These are phyloP conservation scores for Pristionchus maxplancki DNA, from an alignment of 2,888 invertebrate species.

Conservation along the genomic window DNA sequence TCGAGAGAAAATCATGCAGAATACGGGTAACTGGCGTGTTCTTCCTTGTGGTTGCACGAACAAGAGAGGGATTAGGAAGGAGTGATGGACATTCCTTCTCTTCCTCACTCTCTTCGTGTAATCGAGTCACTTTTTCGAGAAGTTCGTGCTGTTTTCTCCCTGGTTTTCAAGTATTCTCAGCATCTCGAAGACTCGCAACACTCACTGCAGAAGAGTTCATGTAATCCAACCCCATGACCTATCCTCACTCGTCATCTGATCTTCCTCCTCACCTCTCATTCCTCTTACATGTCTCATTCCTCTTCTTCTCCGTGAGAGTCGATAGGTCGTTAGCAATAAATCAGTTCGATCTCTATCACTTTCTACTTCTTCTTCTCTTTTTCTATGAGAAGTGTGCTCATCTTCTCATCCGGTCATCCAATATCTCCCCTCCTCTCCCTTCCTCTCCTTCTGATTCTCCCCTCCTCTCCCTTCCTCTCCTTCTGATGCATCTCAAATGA, in stretches of 20 bases:
- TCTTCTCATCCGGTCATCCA: not conserved
- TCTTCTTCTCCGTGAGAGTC: not conserved
- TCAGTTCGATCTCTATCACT: constrained; percentile 15
- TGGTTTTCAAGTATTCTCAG: not conserved
- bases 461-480: constrained; percentile 1
- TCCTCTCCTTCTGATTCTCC: too few relatives aligned
- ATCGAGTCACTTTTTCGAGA: not conserved
- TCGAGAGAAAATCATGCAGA: not conserved
- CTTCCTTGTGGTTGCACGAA: not conserved
- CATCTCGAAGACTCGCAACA: not conserved
- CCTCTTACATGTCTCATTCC: not conserved
- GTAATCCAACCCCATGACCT: not conserved
- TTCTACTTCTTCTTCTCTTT: not conserved
- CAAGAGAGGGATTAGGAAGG: not conserved
- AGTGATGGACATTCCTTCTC: not conserved
- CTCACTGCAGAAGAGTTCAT: not conserved
- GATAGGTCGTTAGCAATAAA: constrained; percentile 15
- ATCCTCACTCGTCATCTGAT: constrained; percentile 5
- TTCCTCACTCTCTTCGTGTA: not conserved
- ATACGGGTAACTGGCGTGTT: not conserved
- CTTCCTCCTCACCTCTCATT: not conserved
- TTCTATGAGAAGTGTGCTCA: not conserved
- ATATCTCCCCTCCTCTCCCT: not conserved
- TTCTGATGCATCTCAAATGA: constrained; percentile 45
- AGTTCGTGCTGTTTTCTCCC: not conserved